These are phyloP conservation scores for Notiomystis cincta DNA, from an alignment of 2,113 vertebrate species.

Conservation along the genomic window DNA sequence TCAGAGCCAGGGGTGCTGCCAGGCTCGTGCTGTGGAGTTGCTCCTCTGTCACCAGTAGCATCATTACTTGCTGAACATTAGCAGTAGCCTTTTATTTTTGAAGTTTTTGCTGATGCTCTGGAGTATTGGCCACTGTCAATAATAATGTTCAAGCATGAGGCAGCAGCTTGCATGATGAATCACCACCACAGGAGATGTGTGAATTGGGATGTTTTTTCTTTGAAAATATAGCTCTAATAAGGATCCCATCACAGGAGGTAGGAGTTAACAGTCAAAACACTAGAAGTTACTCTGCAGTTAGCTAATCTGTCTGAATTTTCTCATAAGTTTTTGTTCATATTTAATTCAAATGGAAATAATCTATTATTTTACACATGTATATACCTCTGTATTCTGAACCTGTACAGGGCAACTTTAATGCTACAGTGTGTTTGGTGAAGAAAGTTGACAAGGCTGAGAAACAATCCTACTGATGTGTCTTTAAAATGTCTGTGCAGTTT, in stretches of 20 bases:
- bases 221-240: background rate
- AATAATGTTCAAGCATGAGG: background rate
- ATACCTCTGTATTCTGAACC: background rate
- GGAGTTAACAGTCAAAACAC: background rate
- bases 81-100: background rate
- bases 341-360: background rate
- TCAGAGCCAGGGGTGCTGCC: background rate
- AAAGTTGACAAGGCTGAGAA: background rate
- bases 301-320: background rate
- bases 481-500: background rate
- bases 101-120: background rate
- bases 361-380: accelerated
- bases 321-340: background rate
- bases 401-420: background rate
- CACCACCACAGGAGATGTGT: background rate
- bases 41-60: background rate
- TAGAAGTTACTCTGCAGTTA: background rate
- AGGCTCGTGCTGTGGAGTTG: background rate
- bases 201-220: background rate
- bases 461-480: background rate
- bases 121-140: background rate
- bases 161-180: background rate
- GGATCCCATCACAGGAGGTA: background rate
- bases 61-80: background rate
- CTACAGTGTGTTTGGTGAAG: background rate